phyloP scores from a whole-genome alignment of 2,888 invertebrate species.

The Apoda limacodes region DNA sequence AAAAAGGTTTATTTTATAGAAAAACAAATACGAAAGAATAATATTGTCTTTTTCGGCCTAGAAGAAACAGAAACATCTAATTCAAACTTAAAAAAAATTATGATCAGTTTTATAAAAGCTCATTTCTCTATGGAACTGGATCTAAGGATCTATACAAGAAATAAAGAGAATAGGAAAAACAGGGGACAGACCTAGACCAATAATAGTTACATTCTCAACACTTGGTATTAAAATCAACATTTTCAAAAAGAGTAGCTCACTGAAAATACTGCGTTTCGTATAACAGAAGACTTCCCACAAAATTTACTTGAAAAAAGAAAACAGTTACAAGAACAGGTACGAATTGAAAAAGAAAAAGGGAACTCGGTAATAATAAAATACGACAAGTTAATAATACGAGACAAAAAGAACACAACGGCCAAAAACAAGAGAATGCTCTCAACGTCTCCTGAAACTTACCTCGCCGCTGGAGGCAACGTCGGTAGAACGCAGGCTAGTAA shows the following conservation, averaged over 20 bases:
- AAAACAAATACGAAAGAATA: conserved; percentile 8
- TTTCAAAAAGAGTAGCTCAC: conserved; percentile 9
- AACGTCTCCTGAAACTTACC: conserved; percentile 12
- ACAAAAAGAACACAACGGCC: conserved; percentile 4
- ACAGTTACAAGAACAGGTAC: conserved; percentile 16
- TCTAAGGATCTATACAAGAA: conserved; percentile 11
- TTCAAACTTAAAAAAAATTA: conserved; percentile 2
- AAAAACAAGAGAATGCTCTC: conserved; percentile 14
- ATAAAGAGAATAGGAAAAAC: conserved; percentile 13
- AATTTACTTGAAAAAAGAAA: conserved; percentile 19
- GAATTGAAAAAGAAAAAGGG: conserved; percentile 17
- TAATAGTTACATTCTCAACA: conserved; percentile 9
- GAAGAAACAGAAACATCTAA: conserved; percentile 10
- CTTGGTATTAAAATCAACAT: conserved; percentile 13
- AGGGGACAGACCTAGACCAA: conserved; percentile 5
- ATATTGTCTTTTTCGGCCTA: conserved; percentile 11
- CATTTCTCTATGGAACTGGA: conserved; percentile 8
- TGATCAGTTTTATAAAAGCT: conserved; percentile 6
- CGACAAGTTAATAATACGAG: conserved; percentile 16
- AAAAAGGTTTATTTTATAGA: too few relatives aligned
- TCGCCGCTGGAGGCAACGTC: not conserved
- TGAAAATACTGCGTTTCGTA: conserved; percentile 11
- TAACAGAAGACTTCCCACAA: conserved; percentile 18
- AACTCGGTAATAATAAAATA: conserved; percentile 19
- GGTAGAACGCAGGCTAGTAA: conserved; percentile 9